phyloP scores from a whole-genome alignment of 1,140 invertebrate species.

The Heliconius himera region DNA sequence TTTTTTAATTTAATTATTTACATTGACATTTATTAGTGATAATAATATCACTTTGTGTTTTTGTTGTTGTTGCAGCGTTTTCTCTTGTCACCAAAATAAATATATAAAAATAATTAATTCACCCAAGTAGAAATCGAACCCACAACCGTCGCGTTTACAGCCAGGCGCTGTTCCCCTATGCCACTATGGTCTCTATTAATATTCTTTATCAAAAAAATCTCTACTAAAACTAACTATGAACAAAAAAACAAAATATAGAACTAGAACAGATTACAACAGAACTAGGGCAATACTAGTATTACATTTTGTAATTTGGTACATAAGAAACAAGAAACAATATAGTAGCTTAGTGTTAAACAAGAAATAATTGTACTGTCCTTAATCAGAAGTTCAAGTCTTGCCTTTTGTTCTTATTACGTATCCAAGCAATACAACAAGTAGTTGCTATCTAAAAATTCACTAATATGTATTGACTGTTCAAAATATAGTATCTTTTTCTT shows the following conservation, averaged over 20 bases:
- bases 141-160: not conserved
- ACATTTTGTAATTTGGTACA: constrained; percentile 11
- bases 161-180: not conserved
- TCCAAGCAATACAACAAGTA: constrained; percentile 4
- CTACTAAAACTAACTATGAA: not conserved
- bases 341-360: constrained; percentile 43
- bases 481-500: too few relatives aligned
- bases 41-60: too few relatives aligned
- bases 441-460: not conserved
- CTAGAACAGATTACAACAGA: not conserved
- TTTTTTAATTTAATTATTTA: not conserved
- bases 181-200: not conserved
- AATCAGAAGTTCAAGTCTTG: constrained; percentile 44
- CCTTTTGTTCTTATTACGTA: constrained; percentile 44
- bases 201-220: not conserved
- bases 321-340: constrained; percentile 37
- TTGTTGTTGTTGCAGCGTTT: too few relatives aligned
- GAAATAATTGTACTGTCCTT: constrained; percentile 48
- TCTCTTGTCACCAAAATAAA: too few relatives aligned
- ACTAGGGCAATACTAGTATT: not conserved
- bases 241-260: not conserved
- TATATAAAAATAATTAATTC: too few relatives aligned
- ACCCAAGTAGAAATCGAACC: not conserved
- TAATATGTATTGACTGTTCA: not conserved
- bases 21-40: not conserved